A percentile compares a stretch with the other conserved stretches of the same genome.
Conservation (phyloP, 2,797 vertebrate genomes). For the Malurus splendens region DNA sequence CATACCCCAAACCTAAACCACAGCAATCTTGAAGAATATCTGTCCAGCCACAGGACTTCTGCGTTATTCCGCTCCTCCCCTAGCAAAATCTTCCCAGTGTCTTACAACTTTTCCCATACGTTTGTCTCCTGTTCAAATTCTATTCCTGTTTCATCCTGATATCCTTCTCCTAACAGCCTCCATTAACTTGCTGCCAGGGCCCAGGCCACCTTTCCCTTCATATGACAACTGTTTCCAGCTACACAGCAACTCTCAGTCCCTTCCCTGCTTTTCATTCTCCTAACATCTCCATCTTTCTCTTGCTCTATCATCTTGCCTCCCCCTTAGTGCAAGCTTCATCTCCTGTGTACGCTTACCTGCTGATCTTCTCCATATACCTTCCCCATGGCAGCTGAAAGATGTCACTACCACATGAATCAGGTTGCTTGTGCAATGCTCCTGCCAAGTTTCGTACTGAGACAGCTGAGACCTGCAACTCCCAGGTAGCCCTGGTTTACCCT, state of each 20-base stretch:
- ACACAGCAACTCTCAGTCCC: neutral
- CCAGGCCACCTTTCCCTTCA: neutral
- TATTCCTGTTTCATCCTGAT: neutral
- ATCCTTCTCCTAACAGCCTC: neutral
- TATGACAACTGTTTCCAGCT: neutral
- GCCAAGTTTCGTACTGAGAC: neutral
- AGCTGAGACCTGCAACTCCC: neutral
- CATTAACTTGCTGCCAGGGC: neutral
- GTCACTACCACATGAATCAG: neutral
- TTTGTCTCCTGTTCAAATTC: neutral
- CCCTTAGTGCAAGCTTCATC: neutral
- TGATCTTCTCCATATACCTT: neutral
- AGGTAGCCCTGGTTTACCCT: neutral
- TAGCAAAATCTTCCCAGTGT: neutral
- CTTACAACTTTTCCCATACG: neutral
- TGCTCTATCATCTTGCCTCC: neutral
- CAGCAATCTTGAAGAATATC: neutral
- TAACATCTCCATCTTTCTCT: neutral
- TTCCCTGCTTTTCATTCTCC: neutral
- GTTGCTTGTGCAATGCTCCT: neutral
- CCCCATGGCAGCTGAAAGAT: neutral
- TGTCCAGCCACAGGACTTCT: neutral
- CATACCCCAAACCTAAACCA: neutral
- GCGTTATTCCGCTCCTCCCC: neutral
- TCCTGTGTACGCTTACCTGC: neutral